phyloP scores from a whole-genome alignment of 2,113 vertebrate species.

The Pao palembangensis region DNA sequence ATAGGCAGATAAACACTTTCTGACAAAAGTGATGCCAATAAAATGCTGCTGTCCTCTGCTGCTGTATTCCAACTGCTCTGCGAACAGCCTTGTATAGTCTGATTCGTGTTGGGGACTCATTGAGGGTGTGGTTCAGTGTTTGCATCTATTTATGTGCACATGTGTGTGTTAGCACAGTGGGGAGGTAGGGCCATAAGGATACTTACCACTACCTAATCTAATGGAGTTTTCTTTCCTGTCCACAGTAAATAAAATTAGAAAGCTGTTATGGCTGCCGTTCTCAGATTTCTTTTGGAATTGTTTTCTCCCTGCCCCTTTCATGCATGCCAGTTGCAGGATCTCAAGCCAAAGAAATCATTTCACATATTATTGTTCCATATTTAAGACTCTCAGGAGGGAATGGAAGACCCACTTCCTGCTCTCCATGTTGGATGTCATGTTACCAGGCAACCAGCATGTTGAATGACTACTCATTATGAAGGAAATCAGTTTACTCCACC shows the following conservation, averaged over 20 bases:
- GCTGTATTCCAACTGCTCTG: background rate
- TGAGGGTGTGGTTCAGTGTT: conserved; percentile 23
- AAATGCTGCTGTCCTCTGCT: background rate
- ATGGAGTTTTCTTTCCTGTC: conserved; percentile 61
- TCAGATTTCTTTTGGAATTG: conserved; percentile 59
- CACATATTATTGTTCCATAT: conserved; percentile 25
- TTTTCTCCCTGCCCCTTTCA: conserved; percentile 19
- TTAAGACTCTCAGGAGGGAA: conserved; percentile 14
- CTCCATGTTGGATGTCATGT: conserved; percentile 65
- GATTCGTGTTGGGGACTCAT: conserved; percentile 2
- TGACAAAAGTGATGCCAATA: too few relatives aligned
- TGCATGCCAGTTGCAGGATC: conserved; percentile 34
- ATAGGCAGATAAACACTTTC: background rate
- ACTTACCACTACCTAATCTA: conserved; percentile 60
- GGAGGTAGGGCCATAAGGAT: conserved; percentile 26
- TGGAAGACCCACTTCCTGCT: conserved; percentile 44
- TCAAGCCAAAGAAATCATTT: conserved; percentile 34
- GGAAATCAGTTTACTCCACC: conserved; percentile 31
- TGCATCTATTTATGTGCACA: conserved; percentile 7
- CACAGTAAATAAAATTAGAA: conserved; percentile 64
- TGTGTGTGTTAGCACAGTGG: conserved; percentile 44
- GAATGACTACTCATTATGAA: conserved; percentile 57
- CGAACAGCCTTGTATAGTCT: background rate
- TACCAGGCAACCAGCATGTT: conserved; percentile 66
- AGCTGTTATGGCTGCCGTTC: conserved; percentile 62